Evolutionary conservation across 1,140 invertebrate species (phyloP), one percentile per base, ranked within the genome.

Genomic region (Neotoxoptera formosana): DNA sequence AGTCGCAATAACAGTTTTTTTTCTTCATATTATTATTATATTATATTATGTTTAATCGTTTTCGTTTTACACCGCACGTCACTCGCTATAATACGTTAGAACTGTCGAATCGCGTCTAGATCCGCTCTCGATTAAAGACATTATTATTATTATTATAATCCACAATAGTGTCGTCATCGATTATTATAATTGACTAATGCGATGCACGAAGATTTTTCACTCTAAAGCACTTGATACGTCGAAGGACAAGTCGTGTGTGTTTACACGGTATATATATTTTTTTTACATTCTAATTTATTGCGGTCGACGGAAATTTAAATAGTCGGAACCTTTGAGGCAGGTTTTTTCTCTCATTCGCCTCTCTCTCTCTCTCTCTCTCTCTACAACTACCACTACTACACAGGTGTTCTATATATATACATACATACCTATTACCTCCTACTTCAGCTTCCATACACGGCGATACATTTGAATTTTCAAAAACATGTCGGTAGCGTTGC

Each of bases 241-340:
- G 89, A 90, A 90, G 89, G 89, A 90, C 89, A 45, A 90, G 89
- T 90, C 89, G 34, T 60, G 53, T 90, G 56, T 89, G 48, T 89
- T 89, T 56, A 89, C 88, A 60, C n/a, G 34, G 36, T 67, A 30
- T 60, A 60, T 90, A 60, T 60, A 48, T 53, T 41, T 60, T 41
- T 90, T 90, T 90, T 48, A 90, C 89, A 90, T 67, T 90, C 53
- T 90, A 90, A 90, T 90, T 90, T 90, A 90, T 90, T 90, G 89
- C 89, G 89, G 36, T 67, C 89, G 89, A 45, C 25, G 56, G 53
- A 90, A 90, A 90, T 90, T 90, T 67, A 60, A 90, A 90, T 90
- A 67, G 89, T 90, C 89, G 89, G 89, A 90, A 90, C 56, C 89
- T 90, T 90, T 90, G 53, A 56, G 48, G 88, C 51, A 56, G 89